A percentile compares a stretch with the other conserved stretches of the same genome.
These are phyloP conservation scores for Chunga burmeisteri DNA, from an alignment of 2,113 vertebrate genomes.

Conservation along the genomic window DNA sequence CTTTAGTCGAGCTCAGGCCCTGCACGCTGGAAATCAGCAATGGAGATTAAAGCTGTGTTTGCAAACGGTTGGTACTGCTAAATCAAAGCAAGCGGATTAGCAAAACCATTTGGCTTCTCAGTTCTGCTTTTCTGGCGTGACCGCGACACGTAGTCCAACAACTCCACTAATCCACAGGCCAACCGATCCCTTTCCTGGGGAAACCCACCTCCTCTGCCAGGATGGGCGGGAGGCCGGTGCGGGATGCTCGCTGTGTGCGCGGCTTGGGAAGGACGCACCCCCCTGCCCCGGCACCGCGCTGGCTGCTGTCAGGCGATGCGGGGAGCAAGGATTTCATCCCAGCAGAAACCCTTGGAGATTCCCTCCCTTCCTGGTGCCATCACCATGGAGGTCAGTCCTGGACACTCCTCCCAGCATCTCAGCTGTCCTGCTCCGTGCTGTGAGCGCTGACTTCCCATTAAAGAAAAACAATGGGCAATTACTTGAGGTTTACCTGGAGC, in stretches of 20 bases:
- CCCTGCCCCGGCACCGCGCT: too few relatives aligned
- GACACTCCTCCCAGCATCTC: background rate
- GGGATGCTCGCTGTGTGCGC: fast-evolving
- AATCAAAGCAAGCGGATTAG: conserved; percentile 35
- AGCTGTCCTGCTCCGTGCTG: background rate
- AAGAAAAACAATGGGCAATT: background rate
- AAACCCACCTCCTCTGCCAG: fast-evolving
- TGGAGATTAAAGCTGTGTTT: conserved; percentile 16
- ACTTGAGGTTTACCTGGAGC: background rate
- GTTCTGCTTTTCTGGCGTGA: background rate
- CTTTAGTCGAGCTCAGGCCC: background rate
- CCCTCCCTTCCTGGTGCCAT: too few relatives aligned
- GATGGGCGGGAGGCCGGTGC: fast-evolving
- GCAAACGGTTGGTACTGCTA: background rate
- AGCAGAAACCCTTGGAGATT: background rate
- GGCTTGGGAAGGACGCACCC: background rate
- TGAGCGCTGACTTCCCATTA: background rate
- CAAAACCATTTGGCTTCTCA: background rate
- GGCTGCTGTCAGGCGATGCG: fast-evolving
- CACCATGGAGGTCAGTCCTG: fast-evolving
- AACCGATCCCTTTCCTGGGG: background rate
- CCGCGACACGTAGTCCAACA: background rate
- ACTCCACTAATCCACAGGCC: background rate
- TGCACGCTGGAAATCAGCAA: background rate
- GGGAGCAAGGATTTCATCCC: background rate